Conservation (phyloP, 2,113 vertebrate genomes). For the Pachypanchax playfairii region DNA sequence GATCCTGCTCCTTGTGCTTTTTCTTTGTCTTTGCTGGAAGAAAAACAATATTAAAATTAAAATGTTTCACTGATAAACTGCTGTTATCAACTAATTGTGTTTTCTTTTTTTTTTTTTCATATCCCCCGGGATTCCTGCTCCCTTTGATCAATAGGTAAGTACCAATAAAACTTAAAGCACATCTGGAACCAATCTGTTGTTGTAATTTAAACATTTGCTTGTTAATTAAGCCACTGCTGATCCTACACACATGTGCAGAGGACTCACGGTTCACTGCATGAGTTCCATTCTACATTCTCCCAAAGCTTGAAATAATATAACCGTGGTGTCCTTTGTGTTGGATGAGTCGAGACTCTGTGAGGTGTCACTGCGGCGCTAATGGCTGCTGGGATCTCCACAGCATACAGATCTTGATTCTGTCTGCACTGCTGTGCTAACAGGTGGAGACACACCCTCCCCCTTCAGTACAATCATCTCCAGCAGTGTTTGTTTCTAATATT, state of each 20-base stretch:
- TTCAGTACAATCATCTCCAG: slow-evolving; percentile 21
- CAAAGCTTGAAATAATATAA: slow-evolving; percentile 58
- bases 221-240: slow-evolving; percentile 14
- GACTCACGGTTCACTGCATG: slow-evolving; percentile 32
- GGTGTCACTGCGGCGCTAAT: too few species aligned
- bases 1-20: neutral
- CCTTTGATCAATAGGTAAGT: slow-evolving; percentile 56
- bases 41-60: slow-evolving; percentile 22
- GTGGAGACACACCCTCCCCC: slow-evolving; percentile 25
- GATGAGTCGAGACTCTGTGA: slow-evolving; percentile 27
- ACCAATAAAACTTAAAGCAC: slow-evolving; percentile 3
- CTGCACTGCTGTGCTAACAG: slow-evolving; percentile 1
- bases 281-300: too few species aligned
- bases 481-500: slow-evolving; percentile 19
- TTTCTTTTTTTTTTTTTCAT: slow-evolving; percentile 45
- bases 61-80: slow-evolving; percentile 26
- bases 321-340: slow-evolving; percentile 48
- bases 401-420: slow-evolving; percentile 15
- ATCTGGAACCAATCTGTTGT: slow-evolving; percentile 31
- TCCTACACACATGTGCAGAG: slow-evolving; percentile 34
- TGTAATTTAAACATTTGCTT: slow-evolving; percentile 1
- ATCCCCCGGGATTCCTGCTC: slow-evolving; percentile 15
- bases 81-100: slow-evolving; percentile 36
- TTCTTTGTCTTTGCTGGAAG: slow-evolving; percentile 5
- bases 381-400: slow-evolving; percentile 15